Conservation (phyloP, 2,888 invertebrate genomes). For the Drosophila emarginata region DNA sequence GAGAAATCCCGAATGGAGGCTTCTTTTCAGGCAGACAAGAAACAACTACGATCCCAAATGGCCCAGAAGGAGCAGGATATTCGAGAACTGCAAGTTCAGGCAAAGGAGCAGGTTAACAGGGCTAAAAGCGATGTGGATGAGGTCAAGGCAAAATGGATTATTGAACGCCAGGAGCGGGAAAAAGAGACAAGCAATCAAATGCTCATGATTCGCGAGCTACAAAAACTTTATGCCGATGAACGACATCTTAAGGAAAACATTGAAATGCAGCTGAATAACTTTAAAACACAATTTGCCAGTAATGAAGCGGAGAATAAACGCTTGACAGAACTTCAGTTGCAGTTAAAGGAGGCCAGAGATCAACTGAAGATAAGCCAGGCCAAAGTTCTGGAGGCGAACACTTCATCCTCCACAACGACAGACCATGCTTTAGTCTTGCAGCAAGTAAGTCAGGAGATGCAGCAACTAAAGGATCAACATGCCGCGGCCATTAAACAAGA, state of each 20-base stretch:
- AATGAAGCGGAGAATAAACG: conserved; percentile 79
- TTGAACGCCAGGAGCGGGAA: conserved; percentile 91
- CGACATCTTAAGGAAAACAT: conserved; percentile 89
- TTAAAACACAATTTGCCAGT: conserved; percentile 82
- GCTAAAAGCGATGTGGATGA: conserved; percentile 86
- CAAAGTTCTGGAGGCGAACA: conserved; percentile 51
- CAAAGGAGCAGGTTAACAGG: conserved; percentile 84
- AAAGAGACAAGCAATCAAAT: conserved; percentile 90
- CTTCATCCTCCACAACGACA: conserved; percentile 73
- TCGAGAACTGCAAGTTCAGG: conserved; percentile 85
- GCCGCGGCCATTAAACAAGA: conserved; percentile 88
- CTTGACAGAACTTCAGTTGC: conserved; percentile 84
- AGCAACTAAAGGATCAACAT: conserved; percentile 88
- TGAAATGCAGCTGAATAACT: conserved; percentile 85
- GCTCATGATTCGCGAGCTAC: conserved; percentile 91
- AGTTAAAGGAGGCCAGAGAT: conserved; percentile 86
- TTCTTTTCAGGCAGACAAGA: conserved; percentile 89
- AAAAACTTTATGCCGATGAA: conserved; percentile 89
- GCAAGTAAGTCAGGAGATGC: conserved; percentile 89
- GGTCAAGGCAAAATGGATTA: conserved; percentile 88
- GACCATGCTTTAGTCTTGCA: conserved; percentile 83
- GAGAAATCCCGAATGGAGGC: conserved; percentile 94
- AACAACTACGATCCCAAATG: conserved; percentile 84
- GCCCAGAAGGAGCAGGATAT: conserved; percentile 83
- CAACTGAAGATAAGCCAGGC: conserved; percentile 86